Conservation (phyloP, 92 coral and sea anemone genomes). For the Porites lobata region DNA sequence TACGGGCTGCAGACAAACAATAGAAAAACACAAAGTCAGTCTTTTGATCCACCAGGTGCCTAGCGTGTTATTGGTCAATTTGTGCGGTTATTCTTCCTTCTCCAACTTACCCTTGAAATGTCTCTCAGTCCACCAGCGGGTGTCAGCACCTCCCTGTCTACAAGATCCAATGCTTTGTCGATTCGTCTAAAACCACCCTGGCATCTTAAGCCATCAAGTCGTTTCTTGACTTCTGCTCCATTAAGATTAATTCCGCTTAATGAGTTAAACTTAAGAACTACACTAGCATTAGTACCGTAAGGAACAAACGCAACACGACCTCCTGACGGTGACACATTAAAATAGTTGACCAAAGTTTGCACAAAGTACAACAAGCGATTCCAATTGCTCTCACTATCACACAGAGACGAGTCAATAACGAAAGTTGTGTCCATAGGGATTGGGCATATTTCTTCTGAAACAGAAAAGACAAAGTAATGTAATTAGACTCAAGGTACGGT, state of each 20-base stretch:
- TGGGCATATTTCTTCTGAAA: background rate
- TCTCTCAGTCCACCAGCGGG: constrained; percentile 60
- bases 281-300: constrained; percentile 54
- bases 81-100: background rate
- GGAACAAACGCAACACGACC: constrained; percentile 72
- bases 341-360: constrained; percentile 60
- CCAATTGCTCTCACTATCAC: constrained; percentile 57
- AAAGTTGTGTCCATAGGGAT: constrained; percentile 4
- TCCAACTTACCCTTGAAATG: constrained; percentile 3
- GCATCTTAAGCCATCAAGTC: background rate
- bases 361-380: background rate
- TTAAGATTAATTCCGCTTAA: constrained; percentile 62
- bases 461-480: background rate
- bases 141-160: constrained; percentile 78
- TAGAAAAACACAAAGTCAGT: constrained; percentile 22
- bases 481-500: too few relatives aligned
- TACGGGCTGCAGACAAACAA: constrained; percentile 27
- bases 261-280: constrained; percentile 70
- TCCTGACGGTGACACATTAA: constrained; percentile 65
- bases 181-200: constrained; percentile 24
- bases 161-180: constrained; percentile 40
- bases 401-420: constrained; percentile 39
- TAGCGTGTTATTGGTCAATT: too few relatives aligned
- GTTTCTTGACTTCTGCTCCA: constrained; percentile 18
- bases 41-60: too few relatives aligned